Conservation (phyloP, 1,140 invertebrate species). For the Sesamia nonagrioides region DNA sequence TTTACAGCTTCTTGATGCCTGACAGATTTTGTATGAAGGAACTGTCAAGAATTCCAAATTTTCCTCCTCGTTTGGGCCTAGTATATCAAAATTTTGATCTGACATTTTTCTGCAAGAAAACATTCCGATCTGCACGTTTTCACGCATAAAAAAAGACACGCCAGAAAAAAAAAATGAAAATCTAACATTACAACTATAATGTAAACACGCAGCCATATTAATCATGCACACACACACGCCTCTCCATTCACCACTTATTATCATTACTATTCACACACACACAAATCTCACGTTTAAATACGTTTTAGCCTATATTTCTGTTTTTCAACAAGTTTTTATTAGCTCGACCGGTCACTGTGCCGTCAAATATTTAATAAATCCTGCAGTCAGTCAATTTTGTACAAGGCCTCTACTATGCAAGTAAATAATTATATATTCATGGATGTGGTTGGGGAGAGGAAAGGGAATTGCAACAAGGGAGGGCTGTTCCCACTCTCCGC, state of each 20-base stretch:
- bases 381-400: no score
- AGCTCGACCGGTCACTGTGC: not conserved
- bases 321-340: not conserved
- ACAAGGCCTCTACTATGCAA: no score
- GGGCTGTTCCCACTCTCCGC: no score
- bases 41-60: no score
- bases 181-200: not conserved
- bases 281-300: not conserved
- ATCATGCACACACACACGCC: conserved; percentile 1
- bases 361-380: not conserved
- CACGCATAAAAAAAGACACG: not conserved
- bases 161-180: not conserved
- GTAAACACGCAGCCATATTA: not conserved
- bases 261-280: not conserved
- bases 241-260: not conserved
- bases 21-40: not conserved
- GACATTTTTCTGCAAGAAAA: no score
- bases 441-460: no score
- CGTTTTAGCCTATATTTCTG: not conserved
- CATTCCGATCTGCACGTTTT: not conserved
- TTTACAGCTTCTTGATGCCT: not conserved
- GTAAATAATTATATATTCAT: no score
- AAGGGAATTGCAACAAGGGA: no score
- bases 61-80: no score
- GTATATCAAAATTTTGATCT: no score